Conservation (phyloP, 2,113 vertebrate genomes). For the Formicarius rufipectus region DNA sequence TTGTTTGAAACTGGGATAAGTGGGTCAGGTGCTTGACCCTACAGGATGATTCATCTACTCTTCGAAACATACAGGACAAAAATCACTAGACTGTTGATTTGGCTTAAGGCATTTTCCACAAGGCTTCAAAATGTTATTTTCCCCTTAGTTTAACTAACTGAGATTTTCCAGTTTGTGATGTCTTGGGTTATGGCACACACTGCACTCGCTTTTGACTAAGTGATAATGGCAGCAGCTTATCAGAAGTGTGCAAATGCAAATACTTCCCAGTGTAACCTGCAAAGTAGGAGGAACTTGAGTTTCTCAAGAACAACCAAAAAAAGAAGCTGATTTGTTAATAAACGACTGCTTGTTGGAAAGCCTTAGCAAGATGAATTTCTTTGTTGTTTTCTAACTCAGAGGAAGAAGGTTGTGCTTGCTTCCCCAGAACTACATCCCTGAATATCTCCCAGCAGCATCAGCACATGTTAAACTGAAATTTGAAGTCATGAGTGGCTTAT, state of each 20-base stretch:
- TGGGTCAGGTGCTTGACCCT: not conserved
- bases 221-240: not conserved
- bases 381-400: not conserved
- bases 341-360: not conserved
- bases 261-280: not conserved
- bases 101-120: not conserved
- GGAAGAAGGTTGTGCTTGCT: not conserved
- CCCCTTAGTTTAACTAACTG: not conserved
- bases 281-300: not conserved
- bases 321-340: not conserved
- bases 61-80: not conserved
- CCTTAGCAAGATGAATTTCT: not conserved
- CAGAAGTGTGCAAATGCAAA: not conserved
- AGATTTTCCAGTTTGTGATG: not conserved
- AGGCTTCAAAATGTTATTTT: not conserved
- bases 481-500: not conserved
- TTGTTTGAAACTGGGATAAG: not conserved
- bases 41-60: not conserved
- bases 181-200: not conserved
- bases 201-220: accelerated
- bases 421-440: not conserved
- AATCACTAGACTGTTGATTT: not conserved
- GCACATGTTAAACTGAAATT: not conserved
- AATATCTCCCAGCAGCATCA: not conserved
- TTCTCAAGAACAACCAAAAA: not conserved